Evolutionary conservation across 2,888 invertebrate species (phyloP), one percentile per base, ranked within the genome.

Genomic region (Pollenia labialis): DNA sequence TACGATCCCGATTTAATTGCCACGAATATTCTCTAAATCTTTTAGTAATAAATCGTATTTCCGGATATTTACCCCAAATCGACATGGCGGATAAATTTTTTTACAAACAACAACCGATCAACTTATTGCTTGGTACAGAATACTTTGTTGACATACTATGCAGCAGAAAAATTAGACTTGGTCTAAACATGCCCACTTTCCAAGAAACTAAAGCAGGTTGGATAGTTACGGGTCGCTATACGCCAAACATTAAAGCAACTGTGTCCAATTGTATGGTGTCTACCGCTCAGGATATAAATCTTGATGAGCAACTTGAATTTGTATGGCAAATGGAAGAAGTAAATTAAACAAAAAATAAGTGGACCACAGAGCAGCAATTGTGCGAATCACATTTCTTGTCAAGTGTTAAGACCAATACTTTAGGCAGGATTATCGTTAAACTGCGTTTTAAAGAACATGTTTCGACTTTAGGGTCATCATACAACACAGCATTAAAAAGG

Each of bases 301-400:
- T 76, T 44, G 56, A 77, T 12, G 77, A 76, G 10, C 64, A 64
- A 64, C 8, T 76, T 3, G 44, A 64, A 44, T 64, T 76, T 44
- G 52, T 75, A 64, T 64, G 52, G 75, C 42, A 76, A 64, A 64
- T 76, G 64, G 64, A 76, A 44, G 64, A 76, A 52, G 44, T 54
- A 32, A 1, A 4, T 44, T 54, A 52, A 18, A n/a, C 64, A 23
- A 23, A 54, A 54, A 76, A 54, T 11, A 76, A 76, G n/a, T 76
- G 64, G 54, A 66, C 76, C 44, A 23, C 23, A 42, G 54, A 76
- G 14, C 44, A 54, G 52, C 52, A 76, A n/a, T 52, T 76, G 52
- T 54, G 64, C n/a, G 64, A 64, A 66, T 52, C 54, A 32, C 44
- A 76, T 54, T 76, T 64, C 23, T 23, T n/a, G 9, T 6, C 18